Base-by-base conservation (phyloP, 1,140 invertebrate genomes). In the Muscidifurax raptorellus region DNA sequence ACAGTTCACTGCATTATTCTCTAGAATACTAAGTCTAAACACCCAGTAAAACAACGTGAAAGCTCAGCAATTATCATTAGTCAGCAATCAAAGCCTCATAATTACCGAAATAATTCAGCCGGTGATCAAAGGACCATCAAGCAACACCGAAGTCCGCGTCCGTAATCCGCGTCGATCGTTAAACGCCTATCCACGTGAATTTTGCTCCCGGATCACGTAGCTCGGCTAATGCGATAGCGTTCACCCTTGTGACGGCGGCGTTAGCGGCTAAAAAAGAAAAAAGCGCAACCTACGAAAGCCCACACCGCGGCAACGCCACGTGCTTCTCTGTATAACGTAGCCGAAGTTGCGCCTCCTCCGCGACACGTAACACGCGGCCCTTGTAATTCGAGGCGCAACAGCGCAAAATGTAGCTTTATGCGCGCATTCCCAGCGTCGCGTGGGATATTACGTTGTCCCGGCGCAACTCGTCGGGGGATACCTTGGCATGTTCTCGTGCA, bases 181-280 rank as follows among this genome's bases (percentile, higher is more conserved):
- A 79, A 40, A 79, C 36, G 72, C 40, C 28, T 36, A 28, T 28
- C 22, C 15, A 7, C 27, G 76, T 13, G 52, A 78, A 44, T 78
- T 78, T 64, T 25, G 47, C 76, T 78, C 27, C 27, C 76, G 52
- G 15, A 64, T 78, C 76, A 78, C 76, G 76, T 64, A 18, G 27
- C 13, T n/a, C 22, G 36, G 15, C 74, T 64, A 64, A 78, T 78
- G 76, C 74, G 27, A 78, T 78, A n/a, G 25, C 74, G 74, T 64
- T 22, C 22, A 2, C 71, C 28, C 18, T 64, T 12, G 52, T 64
- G n/a, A 25, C 59, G 7, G 15, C 59, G 59, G 36, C 7, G 5
- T 2, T 32, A 9, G 36, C 36, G 36, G 36, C 59, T 18, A 12
- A 64, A 64, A 64, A 64, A 64, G 59, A n/a, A 64, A n/a, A n/a